Evolutionary conservation across 2,113 vertebrate species (phyloP), one percentile per base, ranked within the genome.

Genomic region (Alexandromys fortis): DNA sequence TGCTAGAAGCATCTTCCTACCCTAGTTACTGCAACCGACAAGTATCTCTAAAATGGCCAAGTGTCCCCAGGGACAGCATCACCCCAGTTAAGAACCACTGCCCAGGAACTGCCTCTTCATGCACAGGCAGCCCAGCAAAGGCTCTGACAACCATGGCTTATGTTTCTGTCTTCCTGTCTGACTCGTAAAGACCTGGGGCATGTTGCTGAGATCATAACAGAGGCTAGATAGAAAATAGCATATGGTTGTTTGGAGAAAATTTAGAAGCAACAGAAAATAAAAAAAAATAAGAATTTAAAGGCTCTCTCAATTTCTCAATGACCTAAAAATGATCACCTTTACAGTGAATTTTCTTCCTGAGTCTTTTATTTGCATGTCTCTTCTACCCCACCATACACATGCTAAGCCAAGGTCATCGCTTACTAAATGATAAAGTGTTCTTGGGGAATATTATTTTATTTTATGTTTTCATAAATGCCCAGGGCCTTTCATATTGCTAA

Each of bases 121-220:
- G 21, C 38, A 33, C 33, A 89, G 63, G 52, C 13, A 82, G 33
- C 45, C 65, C 9, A 58, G 77, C 45, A 5, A 0, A 49, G 55
- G 42, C 61, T 89, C 45, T 87, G 76, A 87, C 10, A 88, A 90
- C n/a, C 21, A 30, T 4, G 65, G 45, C 78, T 45, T 85, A 76
- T 90, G 75, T 45, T 96, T 94, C 75, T n/a, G n/a, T 35, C 47
- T 91, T 94, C 35, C 70, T 7, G 76, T 93, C 92, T 96, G 93
- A 97, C 63, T 96, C 70, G 90, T 30, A 4, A 94, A 96, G 47
- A 68, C 45, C 86, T 35, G 52, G 26, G 83, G 47, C 38, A 76
- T 58, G 78, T 72, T 79, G 49, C 55, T 35, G 78, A 81, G 33
- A 58, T 42, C 9, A 1, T 92, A 63, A 79, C 58, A 10, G 22